These are phyloP conservation scores for Bruchidius siliquastri DNA, from an alignment of 2,888 invertebrate species.

Conservation along the genomic window DNA sequence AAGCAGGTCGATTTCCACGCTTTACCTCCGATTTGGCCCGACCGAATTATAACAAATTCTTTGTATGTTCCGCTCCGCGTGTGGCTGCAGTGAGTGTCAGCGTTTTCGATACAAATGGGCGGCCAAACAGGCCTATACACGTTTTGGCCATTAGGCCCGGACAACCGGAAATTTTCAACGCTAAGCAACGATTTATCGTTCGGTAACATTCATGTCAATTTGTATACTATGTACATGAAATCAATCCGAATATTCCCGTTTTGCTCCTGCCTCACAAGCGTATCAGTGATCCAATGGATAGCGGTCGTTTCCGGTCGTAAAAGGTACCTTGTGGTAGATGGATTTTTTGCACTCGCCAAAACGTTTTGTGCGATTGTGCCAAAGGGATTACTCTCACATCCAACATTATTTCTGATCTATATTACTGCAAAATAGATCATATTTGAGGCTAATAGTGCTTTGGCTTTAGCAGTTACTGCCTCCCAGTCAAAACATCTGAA, in stretches of 20 bases:
- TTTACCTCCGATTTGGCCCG: neutral
- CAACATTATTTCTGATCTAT: no score
- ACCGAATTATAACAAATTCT: neutral
- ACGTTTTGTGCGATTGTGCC: no score
- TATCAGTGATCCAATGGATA: no score
- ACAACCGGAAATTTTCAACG: neutral
- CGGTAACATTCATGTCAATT: neutral
- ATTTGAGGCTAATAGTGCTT: no score
- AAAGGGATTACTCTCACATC: no score
- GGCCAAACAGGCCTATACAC: neutral
- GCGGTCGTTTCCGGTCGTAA: no score
- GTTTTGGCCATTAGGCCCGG: neutral
- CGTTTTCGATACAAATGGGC: neutral
- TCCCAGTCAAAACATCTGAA: no score
- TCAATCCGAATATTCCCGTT: neutral
- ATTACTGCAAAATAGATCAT: no score
- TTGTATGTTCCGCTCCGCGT: neutral
- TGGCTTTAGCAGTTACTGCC: no score
- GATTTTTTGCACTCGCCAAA: no score
- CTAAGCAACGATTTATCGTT: neutral
- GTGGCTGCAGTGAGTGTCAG: neutral
- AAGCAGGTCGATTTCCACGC: neutral
- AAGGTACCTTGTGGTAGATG: no score
- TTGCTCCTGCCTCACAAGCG: neutral
- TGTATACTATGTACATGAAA: neutral